These are phyloP conservation scores for Vandiemenella viatica DNA, from an alignment of 2,888 invertebrate genomes.

Conservation along the genomic window DNA sequence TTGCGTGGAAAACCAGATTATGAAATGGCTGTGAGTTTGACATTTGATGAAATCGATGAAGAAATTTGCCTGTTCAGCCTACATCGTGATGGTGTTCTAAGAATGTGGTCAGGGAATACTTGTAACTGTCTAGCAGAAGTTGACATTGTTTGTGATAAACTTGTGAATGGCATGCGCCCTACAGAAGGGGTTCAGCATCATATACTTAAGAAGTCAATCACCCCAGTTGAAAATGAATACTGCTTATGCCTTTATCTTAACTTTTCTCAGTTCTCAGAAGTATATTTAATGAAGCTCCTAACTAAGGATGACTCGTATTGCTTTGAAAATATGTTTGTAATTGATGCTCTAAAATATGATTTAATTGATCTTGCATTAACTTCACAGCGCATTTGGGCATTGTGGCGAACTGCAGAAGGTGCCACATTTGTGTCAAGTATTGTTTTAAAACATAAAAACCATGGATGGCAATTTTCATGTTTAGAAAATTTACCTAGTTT, in stretches of 20 bases:
- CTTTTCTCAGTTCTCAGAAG: conserved; percentile 52
- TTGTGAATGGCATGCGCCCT: neutral
- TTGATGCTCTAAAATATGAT: neutral
- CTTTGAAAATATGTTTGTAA: neutral
- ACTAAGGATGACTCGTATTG: conserved; percentile 22
- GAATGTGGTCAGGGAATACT: conserved; percentile 46
- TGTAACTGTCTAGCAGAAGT: neutral
- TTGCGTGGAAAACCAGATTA: conserved; percentile 25
- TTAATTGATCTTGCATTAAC: conserved; percentile 59
- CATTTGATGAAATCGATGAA: conserved; percentile 45
- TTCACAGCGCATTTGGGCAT: conserved; percentile 66
- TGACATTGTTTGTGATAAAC: neutral
- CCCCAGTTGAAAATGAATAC: conserved; percentile 39
- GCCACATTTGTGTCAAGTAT: conserved; percentile 18
- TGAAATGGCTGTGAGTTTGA: conserved; percentile 48
- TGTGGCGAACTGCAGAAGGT: conserved; percentile 60
- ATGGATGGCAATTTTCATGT: neutral
- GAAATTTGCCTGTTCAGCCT: conserved; percentile 59
- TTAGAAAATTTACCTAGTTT: neutral
- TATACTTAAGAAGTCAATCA: conserved; percentile 50
- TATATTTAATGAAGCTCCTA: conserved; percentile 56
- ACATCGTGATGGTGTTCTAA: conserved; percentile 64
- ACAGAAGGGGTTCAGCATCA: conserved; percentile 28
- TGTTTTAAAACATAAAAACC: neutral
- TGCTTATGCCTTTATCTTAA: conserved; percentile 58